Evolutionary conservation across 2,113 vertebrate genomes (phyloP).

Genomic region (Oncorhynchus gorbuscha): DNA sequence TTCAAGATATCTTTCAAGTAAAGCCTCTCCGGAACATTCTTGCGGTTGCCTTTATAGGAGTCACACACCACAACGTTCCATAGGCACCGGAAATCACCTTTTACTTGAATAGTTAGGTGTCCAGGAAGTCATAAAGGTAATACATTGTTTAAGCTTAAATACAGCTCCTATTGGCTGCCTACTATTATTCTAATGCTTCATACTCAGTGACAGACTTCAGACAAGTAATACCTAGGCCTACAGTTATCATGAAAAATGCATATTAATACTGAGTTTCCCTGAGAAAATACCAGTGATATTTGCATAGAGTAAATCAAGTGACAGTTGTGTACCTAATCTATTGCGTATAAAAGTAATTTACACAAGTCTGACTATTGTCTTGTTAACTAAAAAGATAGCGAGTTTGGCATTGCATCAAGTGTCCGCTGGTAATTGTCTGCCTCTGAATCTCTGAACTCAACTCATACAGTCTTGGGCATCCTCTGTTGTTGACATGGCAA

Average conservation of each 20-base stretch:
- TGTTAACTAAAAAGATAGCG: no score
- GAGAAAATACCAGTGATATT: no score
- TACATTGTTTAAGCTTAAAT: not conserved
- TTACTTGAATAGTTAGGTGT: not conserved
- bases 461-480: constrained; percentile 5
- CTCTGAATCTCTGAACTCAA: constrained; percentile 1
- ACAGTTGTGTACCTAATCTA: not conserved
- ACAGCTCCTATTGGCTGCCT: no score
- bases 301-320: no score
- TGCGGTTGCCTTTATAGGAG: not conserved
- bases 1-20: not conserved
- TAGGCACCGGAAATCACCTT: not conserved
- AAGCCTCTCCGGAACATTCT: no score
- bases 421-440: not conserved
- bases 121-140: not conserved
- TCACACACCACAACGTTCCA: not conserved
- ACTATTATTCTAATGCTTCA: no score
- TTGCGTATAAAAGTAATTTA: no score
- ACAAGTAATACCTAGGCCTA: no score
- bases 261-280: no score
- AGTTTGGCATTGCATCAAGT: not conserved
- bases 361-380: not conserved
- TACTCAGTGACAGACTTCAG: no score
- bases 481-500: constrained; percentile 21
- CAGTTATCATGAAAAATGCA: no score